Base-by-base conservation (phyloP, 2,113 vertebrate genomes). In the Colaptes auratus region DNA sequence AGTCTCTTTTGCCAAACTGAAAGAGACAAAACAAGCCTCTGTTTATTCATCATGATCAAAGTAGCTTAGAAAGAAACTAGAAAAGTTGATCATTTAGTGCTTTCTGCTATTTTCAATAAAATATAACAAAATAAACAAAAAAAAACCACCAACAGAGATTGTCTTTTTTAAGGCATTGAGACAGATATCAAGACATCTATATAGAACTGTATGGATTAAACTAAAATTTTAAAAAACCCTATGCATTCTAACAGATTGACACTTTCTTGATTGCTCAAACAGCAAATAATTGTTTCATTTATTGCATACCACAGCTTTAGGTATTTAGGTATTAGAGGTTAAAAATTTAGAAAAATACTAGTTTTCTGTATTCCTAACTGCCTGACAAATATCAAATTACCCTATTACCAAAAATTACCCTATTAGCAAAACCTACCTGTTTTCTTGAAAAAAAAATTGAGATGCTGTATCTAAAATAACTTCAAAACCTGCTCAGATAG, bases 401-500 rank as follows among this genome's bases (percentile, higher is more conserved):
- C 4, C 4, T 52, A 10, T 7, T 12, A n/a, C 14, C 21, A 20
- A n/a, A 65, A 72, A 25, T 19, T 48, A 25, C 21, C 4, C 4
- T 52, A 10, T 7, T 5, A 77, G 61, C 9, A 15, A 21, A 76
- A 53, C 7, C 35, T 12, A 44, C 1, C 11, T 25, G 25, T 20
- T 66, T 70, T 58, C 28, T 10, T 63, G n/a, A 19, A 31, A 25
- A 58, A 24, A 3, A 36, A 1, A 15, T 24, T 23, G 18, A 59
- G 9, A 20, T 35, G 2, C 82, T 1, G 5, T 12, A 67, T 4
- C 11, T 2, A 4, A 15, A 0, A 67, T 8, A 89, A 28, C 21
- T 42, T 75, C 36, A 48, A n/a, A 85, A 82, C 23, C 13, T 27
- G 42, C 6, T 63, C 55, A 46, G 15, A 55, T 0, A 27, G 19